phyloP scores from a whole-genome alignment of 1,140 invertebrate genomes.

The Aphaenogaster floridana region DNA sequence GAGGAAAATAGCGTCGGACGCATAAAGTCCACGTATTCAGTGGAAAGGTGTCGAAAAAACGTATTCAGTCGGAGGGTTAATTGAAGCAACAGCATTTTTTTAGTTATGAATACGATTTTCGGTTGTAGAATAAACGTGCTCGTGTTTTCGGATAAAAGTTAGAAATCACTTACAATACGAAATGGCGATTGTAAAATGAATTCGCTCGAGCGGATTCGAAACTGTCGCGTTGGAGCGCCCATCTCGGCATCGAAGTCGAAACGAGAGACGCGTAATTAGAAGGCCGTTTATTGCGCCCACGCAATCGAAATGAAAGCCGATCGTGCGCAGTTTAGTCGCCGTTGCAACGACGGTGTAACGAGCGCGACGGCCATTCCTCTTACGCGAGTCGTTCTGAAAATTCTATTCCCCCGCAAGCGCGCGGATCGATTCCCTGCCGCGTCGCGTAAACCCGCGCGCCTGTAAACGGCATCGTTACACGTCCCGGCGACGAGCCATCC shows the following conservation, averaged over 20 bases:
- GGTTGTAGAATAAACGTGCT: not conserved
- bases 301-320: conserved; percentile 59
- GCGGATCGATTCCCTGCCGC: conserved; percentile 13
- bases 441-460: conserved; percentile 20
- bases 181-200: not conserved
- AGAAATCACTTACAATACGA: not conserved
- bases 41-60: too few species aligned
- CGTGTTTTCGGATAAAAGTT: not conserved
- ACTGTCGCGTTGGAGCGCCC: not conserved
- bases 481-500: not conserved
- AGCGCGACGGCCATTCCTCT: conserved; percentile 42
- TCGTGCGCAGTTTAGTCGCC: conserved; percentile 30
- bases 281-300: conserved; percentile 48
- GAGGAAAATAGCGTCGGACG: too few species aligned
- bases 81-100: too few species aligned
- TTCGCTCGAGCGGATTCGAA: not conserved
- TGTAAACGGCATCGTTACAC: conserved; percentile 35
- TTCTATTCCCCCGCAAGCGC: conserved; percentile 32
- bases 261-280: conserved; percentile 50
- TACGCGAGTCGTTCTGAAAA: conserved; percentile 9
- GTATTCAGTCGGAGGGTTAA: too few species aligned
- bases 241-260: conserved; percentile 27
- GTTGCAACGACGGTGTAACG: conserved; percentile 33
- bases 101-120: not conserved
- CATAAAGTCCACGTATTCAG: too few species aligned